These are phyloP conservation scores for Distichodus sexfasciatus DNA, from an alignment of 2,797 vertebrate genomes.

Conservation along the genomic window DNA sequence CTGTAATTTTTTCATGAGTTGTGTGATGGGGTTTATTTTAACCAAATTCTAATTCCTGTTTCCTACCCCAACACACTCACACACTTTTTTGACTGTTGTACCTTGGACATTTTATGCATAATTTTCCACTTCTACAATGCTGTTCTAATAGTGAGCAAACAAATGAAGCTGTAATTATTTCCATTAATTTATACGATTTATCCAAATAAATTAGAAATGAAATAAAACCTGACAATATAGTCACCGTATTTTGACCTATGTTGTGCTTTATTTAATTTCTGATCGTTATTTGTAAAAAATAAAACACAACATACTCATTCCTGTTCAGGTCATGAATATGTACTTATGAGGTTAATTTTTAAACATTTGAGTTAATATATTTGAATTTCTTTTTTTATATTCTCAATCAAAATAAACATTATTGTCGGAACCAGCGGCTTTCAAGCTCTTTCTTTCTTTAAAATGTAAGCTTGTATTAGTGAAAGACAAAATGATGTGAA, in stretches of 20 bases:
- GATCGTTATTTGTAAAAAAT: too few relatives aligned
- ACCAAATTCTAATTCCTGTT: too few relatives aligned
- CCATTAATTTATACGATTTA: too few relatives aligned
- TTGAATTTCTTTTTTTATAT: conserved; percentile 8
- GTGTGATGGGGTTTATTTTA: too few relatives aligned
- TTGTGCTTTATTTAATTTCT: too few relatives aligned
- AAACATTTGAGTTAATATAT: not conserved
- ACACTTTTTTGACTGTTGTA: not conserved
- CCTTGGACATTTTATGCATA: not conserved
- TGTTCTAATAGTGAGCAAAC: not conserved
- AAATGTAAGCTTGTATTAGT: not conserved
- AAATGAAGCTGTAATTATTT: not conserved
- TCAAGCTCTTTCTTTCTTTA: not conserved
- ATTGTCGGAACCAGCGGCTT: not conserved
- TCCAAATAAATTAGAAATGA: not conserved
- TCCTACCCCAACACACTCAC: not conserved
- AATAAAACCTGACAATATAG: too few relatives aligned
- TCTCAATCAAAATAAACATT: conserved; percentile 7
- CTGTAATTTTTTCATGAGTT: not conserved
- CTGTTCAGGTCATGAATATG: not conserved
- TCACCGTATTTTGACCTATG: too few relatives aligned
- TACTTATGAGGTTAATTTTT: not conserved
- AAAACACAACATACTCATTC: not conserved
- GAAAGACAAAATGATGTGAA: not conserved
- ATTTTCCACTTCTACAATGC: not conserved